Base-by-base conservation (phyloP, 2,888 invertebrate genomes). In the Lottia gigantea region DNA sequence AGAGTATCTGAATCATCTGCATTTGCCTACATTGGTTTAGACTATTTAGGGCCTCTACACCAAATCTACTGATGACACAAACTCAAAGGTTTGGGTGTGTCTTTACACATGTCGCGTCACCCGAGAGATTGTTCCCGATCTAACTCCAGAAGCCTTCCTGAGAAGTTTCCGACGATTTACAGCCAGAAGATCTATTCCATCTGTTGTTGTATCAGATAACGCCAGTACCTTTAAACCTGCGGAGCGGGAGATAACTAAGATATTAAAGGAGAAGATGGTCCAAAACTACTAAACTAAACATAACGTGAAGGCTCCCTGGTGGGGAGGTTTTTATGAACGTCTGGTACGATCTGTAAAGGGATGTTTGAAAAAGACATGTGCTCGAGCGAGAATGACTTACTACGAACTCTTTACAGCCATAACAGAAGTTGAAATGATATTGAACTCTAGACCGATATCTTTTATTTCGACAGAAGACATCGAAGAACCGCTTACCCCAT, bases 91-190 rank as follows among this genome's bases (percentile, higher is more conserved):
- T 6, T 4, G 40, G 40, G 31, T 75, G 15, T 74, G 74, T 47
- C 45, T 74, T 47, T 75, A 71, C 45, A 75, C 75, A 2, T 72
- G 75, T 63, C 16, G 71, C 11, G 70, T 71, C 68, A 71, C 45
- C 65, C 70, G n/a, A 16, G 75, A 75, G 63, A 31, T 75, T 14
- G 55, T 75, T n/a, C 55, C 67, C 23, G 46, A 68, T 55, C 70
- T 75, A 71, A 40, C 73, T 19, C 26, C 72, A 19, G 68, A 70
- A 23, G 63, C 67, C 45, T 74, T 74, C 64, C 61, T 75, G 7
- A 62, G 46, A 6, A 31, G 67, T 47, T 71, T 73, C 7, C 65
- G 71, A 66, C 31, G 73, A 55, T 75, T 73, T 16, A 65, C 71
- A 11, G 46, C 73, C 11, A 46, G 26, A 19, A 65, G 62, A 55